These are phyloP conservation scores for Thecocarcelia acutangulata DNA, from an alignment of 2,888 invertebrate species.

Conservation along the genomic window DNA sequence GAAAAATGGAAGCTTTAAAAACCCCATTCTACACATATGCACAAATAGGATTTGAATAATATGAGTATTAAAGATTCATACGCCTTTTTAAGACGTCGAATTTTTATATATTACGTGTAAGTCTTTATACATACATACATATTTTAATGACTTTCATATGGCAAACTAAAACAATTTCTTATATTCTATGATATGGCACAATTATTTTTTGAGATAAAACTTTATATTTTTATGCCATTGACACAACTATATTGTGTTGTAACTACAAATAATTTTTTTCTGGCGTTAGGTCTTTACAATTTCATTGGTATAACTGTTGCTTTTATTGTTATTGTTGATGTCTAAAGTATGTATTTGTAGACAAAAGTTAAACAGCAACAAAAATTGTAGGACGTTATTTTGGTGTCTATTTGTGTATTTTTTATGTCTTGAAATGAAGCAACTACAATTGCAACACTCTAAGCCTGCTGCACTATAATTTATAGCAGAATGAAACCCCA, in stretches of 20 bases:
- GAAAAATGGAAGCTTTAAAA: no score
- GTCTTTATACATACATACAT: no score
- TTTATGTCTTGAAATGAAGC: slow-evolving; percentile 29
- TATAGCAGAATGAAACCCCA: slow-evolving; percentile 42
- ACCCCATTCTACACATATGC: no score
- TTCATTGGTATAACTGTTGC: slow-evolving; percentile 42
- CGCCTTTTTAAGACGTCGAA: no score
- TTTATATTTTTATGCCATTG: slow-evolving; percentile 2
- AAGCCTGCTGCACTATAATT: slow-evolving; percentile 58
- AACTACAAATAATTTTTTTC: slow-evolving; percentile 35
- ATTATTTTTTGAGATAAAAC: neutral
- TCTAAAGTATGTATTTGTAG: neutral
- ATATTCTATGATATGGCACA: neutral
- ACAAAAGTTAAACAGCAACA: slow-evolving; percentile 2
- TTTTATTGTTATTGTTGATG: slow-evolving; percentile 26
- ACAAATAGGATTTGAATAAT: no score
- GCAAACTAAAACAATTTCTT: neutral
- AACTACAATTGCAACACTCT: slow-evolving; percentile 62
- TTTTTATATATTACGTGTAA: no score
- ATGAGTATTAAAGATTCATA: no score
- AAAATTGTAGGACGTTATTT: slow-evolving; percentile 29
- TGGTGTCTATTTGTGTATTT: slow-evolving; percentile 21
- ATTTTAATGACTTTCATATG: neutral
- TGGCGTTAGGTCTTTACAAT: slow-evolving; percentile 8
- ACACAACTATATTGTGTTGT: slow-evolving; percentile 25